Conservation (phyloP, 2,113 vertebrate genomes). For the Neotoma lepida region DNA sequence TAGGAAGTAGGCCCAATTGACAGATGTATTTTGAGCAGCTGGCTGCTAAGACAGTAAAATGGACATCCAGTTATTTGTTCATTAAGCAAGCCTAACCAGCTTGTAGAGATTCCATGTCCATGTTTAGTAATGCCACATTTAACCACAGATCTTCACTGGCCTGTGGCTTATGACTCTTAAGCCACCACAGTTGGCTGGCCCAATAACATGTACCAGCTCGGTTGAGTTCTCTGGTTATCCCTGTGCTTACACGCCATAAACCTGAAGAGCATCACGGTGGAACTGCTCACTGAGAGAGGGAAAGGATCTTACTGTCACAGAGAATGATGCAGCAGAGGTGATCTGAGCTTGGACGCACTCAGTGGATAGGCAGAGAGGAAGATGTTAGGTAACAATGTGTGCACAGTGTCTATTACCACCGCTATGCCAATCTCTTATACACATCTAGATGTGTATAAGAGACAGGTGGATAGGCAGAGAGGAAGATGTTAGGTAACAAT, state of each 20-base stretch:
- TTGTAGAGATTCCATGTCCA: not conserved
- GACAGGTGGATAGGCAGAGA: too few relatives aligned
- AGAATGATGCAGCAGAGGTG: not conserved
- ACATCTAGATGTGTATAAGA: too few relatives aligned
- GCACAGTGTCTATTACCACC: too few relatives aligned
- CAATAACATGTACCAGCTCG: not conserved
- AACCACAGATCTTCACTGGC: not conserved
- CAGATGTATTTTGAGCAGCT: not conserved
- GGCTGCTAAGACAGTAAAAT: not conserved
- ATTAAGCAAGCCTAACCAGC: not conserved
- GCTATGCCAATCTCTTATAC: too few relatives aligned
- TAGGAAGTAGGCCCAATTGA: not conserved
- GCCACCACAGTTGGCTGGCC: not conserved
- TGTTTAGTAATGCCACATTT: not conserved
- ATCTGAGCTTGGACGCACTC: not conserved
- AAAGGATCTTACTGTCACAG: not conserved
- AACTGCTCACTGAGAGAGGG: not conserved
- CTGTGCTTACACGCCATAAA: not conserved
- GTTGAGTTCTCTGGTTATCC: not conserved
- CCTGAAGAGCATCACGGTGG: not conserved
- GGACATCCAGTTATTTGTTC: not conserved
- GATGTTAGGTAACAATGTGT: not conserved
- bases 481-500: not conserved
- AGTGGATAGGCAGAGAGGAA: too few relatives aligned
- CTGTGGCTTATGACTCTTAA: not conserved